phyloP scores from a whole-genome alignment of 1,140 invertebrate genomes.

The Drosophila navojoa region DNA sequence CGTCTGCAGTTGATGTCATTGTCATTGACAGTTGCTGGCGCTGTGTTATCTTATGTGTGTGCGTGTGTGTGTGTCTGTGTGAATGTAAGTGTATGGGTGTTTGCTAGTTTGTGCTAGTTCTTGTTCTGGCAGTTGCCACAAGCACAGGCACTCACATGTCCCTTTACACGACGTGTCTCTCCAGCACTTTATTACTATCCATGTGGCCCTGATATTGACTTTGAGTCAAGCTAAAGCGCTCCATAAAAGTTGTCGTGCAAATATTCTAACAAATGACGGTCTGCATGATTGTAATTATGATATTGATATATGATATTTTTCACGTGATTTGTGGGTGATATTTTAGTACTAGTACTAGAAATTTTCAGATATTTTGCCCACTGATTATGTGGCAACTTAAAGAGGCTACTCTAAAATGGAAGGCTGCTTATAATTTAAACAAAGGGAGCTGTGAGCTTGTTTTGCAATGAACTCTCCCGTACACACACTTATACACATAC shows the following conservation, averaged over 20 bases:
- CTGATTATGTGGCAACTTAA: not conserved
- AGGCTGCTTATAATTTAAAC: slow-evolving; percentile 58
- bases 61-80: not conserved
- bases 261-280: slow-evolving; percentile 61
- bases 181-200: slow-evolving; percentile 60
- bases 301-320: not conserved
- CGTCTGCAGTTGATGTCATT: slow-evolving; percentile 79
- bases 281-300: slow-evolving; percentile 48
- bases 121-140: slow-evolving; percentile 29
- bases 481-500: not conserved
- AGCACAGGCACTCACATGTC: not conserved
- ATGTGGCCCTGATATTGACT: slow-evolving; percentile 15
- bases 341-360: not conserved
- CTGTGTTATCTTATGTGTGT: slow-evolving; percentile 50
- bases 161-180: not conserved
- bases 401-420: not conserved
- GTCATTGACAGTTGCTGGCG: slow-evolving; percentile 70
- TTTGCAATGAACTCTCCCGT: slow-evolving; percentile 10
- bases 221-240: slow-evolving; percentile 39
- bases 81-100: not conserved
- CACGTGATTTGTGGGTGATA: not conserved
- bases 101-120: slow-evolving; percentile 6
- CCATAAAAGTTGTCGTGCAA: slow-evolving; percentile 63
- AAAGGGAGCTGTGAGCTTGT: slow-evolving; percentile 33
- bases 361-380: not conserved